These are phyloP conservation scores for Leptothorax acervorum DNA, from an alignment of 2,888 invertebrate genomes.

Conservation along the genomic window DNA sequence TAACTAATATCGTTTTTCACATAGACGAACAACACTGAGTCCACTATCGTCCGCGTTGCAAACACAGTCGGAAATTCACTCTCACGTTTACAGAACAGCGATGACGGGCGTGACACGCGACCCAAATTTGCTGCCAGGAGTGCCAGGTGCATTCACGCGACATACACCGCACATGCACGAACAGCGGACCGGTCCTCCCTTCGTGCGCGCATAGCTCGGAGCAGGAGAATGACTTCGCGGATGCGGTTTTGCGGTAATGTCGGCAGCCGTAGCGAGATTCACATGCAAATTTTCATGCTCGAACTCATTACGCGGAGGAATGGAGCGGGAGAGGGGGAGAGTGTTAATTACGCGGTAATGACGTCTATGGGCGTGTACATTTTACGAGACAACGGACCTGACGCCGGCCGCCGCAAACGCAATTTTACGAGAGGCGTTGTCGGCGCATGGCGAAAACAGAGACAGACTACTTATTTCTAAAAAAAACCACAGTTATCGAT, in stretches of 20 bases:
- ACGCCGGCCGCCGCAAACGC: constrained; percentile 14
- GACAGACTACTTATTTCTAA: constrained; percentile 32
- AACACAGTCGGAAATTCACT: constrained; percentile 9
- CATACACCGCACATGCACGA: background rate
- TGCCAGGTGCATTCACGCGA: constrained; percentile 38
- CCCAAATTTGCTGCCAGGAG: constrained; percentile 36
- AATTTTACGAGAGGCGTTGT: constrained; percentile 24
- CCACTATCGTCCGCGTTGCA: background rate
- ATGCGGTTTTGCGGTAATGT: constrained; percentile 41
- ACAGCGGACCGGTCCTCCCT: constrained; percentile 11
- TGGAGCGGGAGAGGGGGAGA: background rate
- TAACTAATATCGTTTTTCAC: constrained; percentile 35
- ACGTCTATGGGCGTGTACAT: constrained; percentile 44
- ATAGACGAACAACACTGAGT: constrained; percentile 1
- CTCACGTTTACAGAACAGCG: constrained; percentile 6
- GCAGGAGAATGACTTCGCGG: constrained; percentile 22
- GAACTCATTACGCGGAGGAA: constrained; percentile 55
- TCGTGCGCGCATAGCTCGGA: background rate
- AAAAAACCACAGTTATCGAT: constrained; percentile 57
- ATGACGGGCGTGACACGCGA: constrained; percentile 32
- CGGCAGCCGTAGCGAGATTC: constrained; percentile 47
- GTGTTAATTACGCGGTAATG: constrained; percentile 67
- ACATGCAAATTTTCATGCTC: constrained; percentile 63
- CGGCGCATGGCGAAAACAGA: constrained; percentile 64
- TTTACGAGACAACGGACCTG: constrained; percentile 60